These are phyloP conservation scores for Odontocolon sp. DNA, from an alignment of 2,888 invertebrate genomes.

Conservation along the genomic window DNA sequence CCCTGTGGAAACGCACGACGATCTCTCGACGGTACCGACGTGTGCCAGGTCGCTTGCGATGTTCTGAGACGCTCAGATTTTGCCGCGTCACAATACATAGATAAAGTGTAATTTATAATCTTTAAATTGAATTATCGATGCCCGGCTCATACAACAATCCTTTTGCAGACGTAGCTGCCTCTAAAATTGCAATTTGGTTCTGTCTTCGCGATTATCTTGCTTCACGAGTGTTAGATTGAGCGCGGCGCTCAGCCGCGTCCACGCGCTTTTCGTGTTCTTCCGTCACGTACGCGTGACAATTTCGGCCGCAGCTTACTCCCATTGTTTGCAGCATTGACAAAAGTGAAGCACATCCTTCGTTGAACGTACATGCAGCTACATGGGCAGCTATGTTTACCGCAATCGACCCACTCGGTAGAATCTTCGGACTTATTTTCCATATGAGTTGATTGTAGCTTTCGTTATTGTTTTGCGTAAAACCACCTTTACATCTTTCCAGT, in stretches of 20 bases:
- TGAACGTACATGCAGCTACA: slow-evolving; percentile 36
- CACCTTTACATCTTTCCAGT: slow-evolving; percentile 54
- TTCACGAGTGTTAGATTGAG: slow-evolving; percentile 39
- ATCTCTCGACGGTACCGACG: too few species aligned
- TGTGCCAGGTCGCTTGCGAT: too few species aligned
- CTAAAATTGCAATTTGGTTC: slow-evolving; percentile 24
- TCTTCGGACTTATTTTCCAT: slow-evolving; percentile 51
- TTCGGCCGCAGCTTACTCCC: slow-evolving; percentile 43
- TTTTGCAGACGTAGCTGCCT: slow-evolving; percentile 21
- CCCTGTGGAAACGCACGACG: too few species aligned
- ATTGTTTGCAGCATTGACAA: slow-evolving; percentile 33
- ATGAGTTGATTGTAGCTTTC: slow-evolving; percentile 53
- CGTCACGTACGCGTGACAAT: slow-evolving; percentile 22
- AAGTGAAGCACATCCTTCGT: slow-evolving; percentile 37
- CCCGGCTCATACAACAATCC: slow-evolving; percentile 19
- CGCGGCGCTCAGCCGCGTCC: slow-evolving; percentile 2
- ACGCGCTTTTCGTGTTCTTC: slow-evolving; percentile 20
- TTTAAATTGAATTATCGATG: slow-evolving; percentile 27
- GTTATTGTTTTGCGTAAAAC: too few species aligned
- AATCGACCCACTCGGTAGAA: slow-evolving; percentile 40
- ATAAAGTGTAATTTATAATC: too few species aligned
- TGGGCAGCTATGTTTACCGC: slow-evolving; percentile 39
- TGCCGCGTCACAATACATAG: too few species aligned
- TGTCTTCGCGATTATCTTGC: slow-evolving; percentile 42
- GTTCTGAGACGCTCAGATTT: too few species aligned